Conservation (phyloP, 2,888 invertebrate genomes). For the Leptinotarsa peninsularis region DNA sequence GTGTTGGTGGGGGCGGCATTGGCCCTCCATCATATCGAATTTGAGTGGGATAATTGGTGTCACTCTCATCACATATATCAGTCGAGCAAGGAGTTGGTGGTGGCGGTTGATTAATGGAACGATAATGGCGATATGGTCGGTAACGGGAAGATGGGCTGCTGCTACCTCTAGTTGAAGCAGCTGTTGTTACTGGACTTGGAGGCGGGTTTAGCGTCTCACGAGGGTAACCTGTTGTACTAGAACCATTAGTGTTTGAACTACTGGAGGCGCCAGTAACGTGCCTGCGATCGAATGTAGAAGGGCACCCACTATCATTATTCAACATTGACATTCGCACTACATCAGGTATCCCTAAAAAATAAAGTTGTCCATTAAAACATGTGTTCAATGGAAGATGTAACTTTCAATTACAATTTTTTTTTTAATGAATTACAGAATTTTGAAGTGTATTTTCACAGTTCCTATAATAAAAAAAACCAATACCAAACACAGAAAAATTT, state of each 20-base stretch:
- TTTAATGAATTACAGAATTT: background rate
- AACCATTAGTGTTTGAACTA: conserved; percentile 72
- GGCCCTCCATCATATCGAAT: conserved; percentile 76
- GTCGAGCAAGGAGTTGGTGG: conserved; percentile 96
- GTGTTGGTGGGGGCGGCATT: conserved; percentile 82
- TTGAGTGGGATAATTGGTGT: conserved; percentile 76
- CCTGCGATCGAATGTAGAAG: conserved; percentile 77
- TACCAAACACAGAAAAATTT: no score
- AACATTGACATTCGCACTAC: conserved; percentile 75
- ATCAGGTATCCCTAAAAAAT: conserved; percentile 63
- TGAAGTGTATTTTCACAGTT: background rate
- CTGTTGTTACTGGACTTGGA: conserved; percentile 87
- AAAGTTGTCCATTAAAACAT: no score
- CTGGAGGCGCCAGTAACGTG: conserved; percentile 75
- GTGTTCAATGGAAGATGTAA: no score
- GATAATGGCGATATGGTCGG: conserved; percentile 62
- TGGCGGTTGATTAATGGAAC: conserved; percentile 84
- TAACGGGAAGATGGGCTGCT: conserved; percentile 73
- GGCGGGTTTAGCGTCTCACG: conserved; percentile 90
- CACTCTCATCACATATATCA: conserved; percentile 92
- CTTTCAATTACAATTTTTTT: no score
- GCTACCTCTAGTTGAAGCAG: conserved; percentile 67
- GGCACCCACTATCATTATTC: conserved; percentile 72
- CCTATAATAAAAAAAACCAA: background rate
- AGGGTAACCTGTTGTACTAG: conserved; percentile 73